A percentile compares a stretch with the other conserved stretches of the same genome.
Conservation (phyloP, 2,888 invertebrate species). For the Margaritifera margaritifera region DNA sequence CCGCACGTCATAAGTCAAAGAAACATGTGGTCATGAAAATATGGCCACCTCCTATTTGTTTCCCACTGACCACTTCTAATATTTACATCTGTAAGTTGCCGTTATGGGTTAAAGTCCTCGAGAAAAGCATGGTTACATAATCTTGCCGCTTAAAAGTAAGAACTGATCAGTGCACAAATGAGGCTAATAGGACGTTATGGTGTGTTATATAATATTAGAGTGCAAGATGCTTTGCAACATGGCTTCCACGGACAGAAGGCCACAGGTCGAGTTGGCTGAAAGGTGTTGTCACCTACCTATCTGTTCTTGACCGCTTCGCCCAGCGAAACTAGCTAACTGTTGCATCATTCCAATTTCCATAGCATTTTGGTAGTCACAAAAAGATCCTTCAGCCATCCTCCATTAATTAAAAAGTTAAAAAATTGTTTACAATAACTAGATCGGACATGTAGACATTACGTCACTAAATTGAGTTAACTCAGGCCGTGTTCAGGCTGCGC, state of each 20-base stretch:
- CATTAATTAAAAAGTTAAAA: slow-evolving; percentile 16
- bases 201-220: too few species aligned
- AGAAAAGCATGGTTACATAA: too few species aligned
- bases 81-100: too few species aligned
- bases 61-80: too few species aligned
- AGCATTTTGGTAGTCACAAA: slow-evolving; percentile 46
- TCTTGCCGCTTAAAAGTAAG: too few species aligned
- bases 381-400: slow-evolving; percentile 51
- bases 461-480: slow-evolving; percentile 45
- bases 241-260: slow-evolving; percentile 13
- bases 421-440: slow-evolving; percentile 19
- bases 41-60: too few species aligned
- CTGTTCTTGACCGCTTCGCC: slow-evolving; percentile 28
- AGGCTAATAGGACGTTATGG: too few species aligned
- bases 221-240: too few species aligned
- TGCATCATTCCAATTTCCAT: slow-evolving; percentile 38
- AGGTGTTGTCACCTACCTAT: slow-evolving; percentile 27
- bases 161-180: too few species aligned
- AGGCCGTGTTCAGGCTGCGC: slow-evolving; percentile 44
- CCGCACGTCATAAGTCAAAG: too few species aligned
- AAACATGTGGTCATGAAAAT: too few species aligned
- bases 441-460: slow-evolving; percentile 49
- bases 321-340: slow-evolving; percentile 33
- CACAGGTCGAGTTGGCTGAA: slow-evolving; percentile 26
- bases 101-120: too few species aligned